A percentile compares a stretch with the other conserved stretches of the same genome.
Evolutionary conservation across 2,113 vertebrate genomes (phyloP).

Genomic region (Clarias macrocephalus): DNA sequence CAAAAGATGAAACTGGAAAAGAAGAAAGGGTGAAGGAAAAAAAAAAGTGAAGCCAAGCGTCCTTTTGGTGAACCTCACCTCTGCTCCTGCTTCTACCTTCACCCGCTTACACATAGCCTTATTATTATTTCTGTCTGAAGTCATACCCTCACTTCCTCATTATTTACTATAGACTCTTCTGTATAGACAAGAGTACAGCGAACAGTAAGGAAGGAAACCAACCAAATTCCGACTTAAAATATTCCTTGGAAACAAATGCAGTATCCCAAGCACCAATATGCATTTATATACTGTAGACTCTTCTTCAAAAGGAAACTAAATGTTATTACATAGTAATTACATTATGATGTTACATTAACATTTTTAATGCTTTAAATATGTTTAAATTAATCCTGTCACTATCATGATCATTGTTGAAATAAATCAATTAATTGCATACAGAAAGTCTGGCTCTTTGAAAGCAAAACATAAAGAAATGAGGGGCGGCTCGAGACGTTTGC

Average conservation of each 20-base stretch:
- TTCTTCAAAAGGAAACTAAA: neutral
- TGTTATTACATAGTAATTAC: neutral
- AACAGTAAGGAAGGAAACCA: neutral
- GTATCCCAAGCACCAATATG: neutral
- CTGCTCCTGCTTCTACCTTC: neutral
- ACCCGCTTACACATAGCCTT: neutral
- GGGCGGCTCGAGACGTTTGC: no score
- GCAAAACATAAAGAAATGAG: no score
- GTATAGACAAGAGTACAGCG: no score
- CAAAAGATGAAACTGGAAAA: conserved; percentile 27
- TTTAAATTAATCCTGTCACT: no score
- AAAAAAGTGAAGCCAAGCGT: neutral
- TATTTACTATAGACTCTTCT: neutral
- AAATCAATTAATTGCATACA: no score
- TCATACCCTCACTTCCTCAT: neutral
- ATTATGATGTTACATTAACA: neutral
- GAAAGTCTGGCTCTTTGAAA: no score
- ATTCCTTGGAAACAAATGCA: neutral
- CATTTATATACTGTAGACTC: neutral
- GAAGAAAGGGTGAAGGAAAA: conserved; percentile 5
- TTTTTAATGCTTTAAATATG: no score
- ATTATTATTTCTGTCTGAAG: conserved; percentile 14
- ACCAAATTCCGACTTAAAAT: neutral
- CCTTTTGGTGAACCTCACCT: conserved; percentile 21
- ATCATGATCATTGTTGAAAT: no score